Percentiles rank a stretch among this genome's conserved stretches.
phyloP scores from a whole-genome alignment of 2,113 vertebrate genomes.

The Pyxicephalus adspersus region DNA sequence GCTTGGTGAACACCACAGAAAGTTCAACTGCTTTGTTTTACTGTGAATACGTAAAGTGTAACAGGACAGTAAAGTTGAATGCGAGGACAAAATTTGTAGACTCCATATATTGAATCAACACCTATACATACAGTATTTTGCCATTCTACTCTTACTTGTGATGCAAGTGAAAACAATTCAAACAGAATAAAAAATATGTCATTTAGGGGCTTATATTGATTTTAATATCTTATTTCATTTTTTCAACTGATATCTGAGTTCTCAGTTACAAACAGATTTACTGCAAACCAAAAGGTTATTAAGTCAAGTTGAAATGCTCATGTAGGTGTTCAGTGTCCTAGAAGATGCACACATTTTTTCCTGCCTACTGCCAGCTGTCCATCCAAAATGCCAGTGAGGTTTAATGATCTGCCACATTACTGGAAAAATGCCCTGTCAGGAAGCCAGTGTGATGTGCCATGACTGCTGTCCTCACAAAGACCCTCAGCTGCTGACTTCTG shows the following conservation, averaged over 20 bases:
- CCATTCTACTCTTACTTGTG: too few relatives aligned
- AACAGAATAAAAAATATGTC: background rate
- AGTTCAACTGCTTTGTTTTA: too few relatives aligned
- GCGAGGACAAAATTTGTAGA: too few relatives aligned
- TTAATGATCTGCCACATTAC: constrained; percentile 46
- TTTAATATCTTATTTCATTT: background rate
- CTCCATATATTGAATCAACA: too few relatives aligned
- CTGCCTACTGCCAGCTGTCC: constrained; percentile 46
- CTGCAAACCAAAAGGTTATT: background rate
- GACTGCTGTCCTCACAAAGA: constrained; percentile 30
- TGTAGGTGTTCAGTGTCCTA: constrained; percentile 28
- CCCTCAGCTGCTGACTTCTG: constrained; percentile 46
- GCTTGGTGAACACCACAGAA: too few relatives aligned
- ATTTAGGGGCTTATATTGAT: background rate
- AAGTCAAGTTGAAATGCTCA: background rate
- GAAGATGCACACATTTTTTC: constrained; percentile 41
- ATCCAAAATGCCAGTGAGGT: constrained; percentile 40
- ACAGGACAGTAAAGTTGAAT: too few relatives aligned
- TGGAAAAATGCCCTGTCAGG: constrained; percentile 50
- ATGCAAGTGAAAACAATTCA: too few relatives aligned
- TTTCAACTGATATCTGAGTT: background rate
- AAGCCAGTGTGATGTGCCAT: constrained; percentile 52
- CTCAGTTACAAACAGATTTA: background rate
- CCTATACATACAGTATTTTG: background rate
- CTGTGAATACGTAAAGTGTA: too few relatives aligned